A percentile compares a stretch with the other conserved stretches of the same genome.
Conservation (phyloP, 2,888 invertebrate genomes). For the Agrochola circellaris region DNA sequence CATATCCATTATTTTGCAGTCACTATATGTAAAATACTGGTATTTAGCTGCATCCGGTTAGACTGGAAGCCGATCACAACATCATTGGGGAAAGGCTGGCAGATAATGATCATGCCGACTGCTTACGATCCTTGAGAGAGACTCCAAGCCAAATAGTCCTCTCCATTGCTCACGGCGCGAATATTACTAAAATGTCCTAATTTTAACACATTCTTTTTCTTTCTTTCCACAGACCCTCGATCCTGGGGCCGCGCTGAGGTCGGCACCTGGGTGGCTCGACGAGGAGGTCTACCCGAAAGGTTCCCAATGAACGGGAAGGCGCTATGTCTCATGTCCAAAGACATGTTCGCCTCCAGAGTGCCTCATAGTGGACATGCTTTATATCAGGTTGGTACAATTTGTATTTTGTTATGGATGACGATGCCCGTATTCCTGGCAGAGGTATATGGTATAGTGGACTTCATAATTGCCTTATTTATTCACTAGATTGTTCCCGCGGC, state of each 20-base stretch:
- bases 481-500: too few species aligned
- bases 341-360: slow-evolving; percentile 94
- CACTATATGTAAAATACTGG: background rate
- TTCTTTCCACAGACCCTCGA: slow-evolving; percentile 91
- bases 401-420: background rate
- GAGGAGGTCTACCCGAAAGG: slow-evolving; percentile 91
- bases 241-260: slow-evolving; percentile 94
- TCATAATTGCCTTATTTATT: too few species aligned
- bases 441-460: too few species aligned
- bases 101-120: background rate
- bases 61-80: background rate
- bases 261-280: slow-evolving; percentile 92
- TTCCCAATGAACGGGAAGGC: slow-evolving; percentile 96
- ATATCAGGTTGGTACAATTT: slow-evolving; percentile 90
- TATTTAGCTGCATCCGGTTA: background rate
- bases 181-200: background rate
- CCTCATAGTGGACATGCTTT: slow-evolving; percentile 92
- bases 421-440: background rate
- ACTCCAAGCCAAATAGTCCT: background rate
- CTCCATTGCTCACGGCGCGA: background rate
- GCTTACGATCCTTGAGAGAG: background rate
- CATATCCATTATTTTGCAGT: too few species aligned
- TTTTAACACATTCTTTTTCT: background rate
- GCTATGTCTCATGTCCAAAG: slow-evolving; percentile 94
- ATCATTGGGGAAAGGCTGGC: background rate